phyloP scores from a whole-genome alignment of 2,888 invertebrate genomes.

The Choreutis nemorana region DNA sequence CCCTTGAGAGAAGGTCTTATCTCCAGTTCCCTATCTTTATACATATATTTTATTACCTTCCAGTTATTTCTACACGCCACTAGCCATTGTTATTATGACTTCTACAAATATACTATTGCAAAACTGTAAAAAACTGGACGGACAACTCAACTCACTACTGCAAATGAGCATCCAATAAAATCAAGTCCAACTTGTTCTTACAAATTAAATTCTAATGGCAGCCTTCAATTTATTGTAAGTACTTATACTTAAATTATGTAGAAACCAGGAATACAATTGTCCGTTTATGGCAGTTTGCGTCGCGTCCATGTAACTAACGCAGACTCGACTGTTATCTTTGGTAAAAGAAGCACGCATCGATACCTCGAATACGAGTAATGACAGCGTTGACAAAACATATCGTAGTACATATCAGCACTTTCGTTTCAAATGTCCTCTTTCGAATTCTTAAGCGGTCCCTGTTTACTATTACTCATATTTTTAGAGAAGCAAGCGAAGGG shows the following conservation, averaged over 20 bases:
- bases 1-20: too few species aligned
- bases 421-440: neutral
- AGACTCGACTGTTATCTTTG: neutral
- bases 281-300: conserved; percentile 32
- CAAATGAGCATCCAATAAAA: conserved; percentile 60
- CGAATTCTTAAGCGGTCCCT: too few species aligned
- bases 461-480: too few species aligned
- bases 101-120: conserved; percentile 41
- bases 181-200: conserved; percentile 22
- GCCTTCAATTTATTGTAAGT: conserved; percentile 37
- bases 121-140: conserved; percentile 63
- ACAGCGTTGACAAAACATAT: too few species aligned
- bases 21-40: too few species aligned
- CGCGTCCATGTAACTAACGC: neutral
- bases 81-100: too few species aligned
- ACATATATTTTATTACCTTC: too few species aligned
- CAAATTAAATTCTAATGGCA: conserved; percentile 30
- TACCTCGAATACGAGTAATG: neutral
- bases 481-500: conserved; percentile 38
- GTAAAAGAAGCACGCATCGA: conserved; percentile 1
- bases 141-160: conserved; percentile 63
- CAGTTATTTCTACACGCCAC: too few species aligned
- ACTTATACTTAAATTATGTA: conserved; percentile 39
- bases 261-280: conserved; percentile 32
- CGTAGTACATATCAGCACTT: too few species aligned